These are phyloP conservation scores for Micrasema longulum DNA, from an alignment of 1,140 invertebrate genomes.

Conservation along the genomic window DNA sequence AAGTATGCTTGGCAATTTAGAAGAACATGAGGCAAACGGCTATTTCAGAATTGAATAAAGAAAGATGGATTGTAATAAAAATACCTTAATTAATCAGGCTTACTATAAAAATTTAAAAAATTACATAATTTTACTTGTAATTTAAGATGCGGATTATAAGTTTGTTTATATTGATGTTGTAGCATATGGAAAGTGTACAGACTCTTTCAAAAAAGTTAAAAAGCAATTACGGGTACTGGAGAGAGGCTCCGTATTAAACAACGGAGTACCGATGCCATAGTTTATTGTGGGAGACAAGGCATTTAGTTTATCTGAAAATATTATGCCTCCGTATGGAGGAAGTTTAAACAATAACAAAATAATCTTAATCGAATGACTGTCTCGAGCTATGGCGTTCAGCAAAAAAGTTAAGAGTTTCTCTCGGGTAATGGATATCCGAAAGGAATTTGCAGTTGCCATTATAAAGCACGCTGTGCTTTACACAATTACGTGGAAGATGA, in stretches of 20 bases:
- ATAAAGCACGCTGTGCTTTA: too few species aligned
- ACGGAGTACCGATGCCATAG: slow-evolving; percentile 24
- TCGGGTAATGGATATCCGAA: too few species aligned
- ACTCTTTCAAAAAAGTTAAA: slow-evolving; percentile 27
- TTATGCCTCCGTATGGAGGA: slow-evolving; percentile 57
- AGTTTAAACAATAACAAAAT: slow-evolving; percentile 56
- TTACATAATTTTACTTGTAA: slow-evolving; percentile 28
- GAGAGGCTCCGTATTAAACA: slow-evolving; percentile 3
- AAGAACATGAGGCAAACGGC: slow-evolving; percentile 33
- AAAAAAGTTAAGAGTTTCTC: slow-evolving; percentile 61
- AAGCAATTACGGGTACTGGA: slow-evolving; percentile 31
- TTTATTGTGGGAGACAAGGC: slow-evolving; percentile 56
- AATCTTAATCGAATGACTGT: slow-evolving; percentile 65
- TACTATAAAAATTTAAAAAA: slow-evolving; percentile 34
- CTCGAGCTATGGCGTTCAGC: slow-evolving; percentile 58
- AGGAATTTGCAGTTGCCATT: too few species aligned
- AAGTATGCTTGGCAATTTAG: slow-evolving; percentile 43
- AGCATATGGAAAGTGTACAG: slow-evolving; percentile 38
- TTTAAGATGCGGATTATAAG: slow-evolving; percentile 29
- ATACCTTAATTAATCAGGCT: slow-evolving; percentile 28
- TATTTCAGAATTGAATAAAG: slow-evolving; percentile 36
- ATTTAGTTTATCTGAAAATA: slow-evolving; percentile 58
- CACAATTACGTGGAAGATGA: too few species aligned
- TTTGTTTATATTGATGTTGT: slow-evolving; percentile 40
- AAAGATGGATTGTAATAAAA: slow-evolving; percentile 34